Percentiles rank a stretch among this genome's conserved stretches.
Conservation (phyloP, 37 sponge, comb jelly and placozoan genomes). For the Theonella swinhoei region DNA sequence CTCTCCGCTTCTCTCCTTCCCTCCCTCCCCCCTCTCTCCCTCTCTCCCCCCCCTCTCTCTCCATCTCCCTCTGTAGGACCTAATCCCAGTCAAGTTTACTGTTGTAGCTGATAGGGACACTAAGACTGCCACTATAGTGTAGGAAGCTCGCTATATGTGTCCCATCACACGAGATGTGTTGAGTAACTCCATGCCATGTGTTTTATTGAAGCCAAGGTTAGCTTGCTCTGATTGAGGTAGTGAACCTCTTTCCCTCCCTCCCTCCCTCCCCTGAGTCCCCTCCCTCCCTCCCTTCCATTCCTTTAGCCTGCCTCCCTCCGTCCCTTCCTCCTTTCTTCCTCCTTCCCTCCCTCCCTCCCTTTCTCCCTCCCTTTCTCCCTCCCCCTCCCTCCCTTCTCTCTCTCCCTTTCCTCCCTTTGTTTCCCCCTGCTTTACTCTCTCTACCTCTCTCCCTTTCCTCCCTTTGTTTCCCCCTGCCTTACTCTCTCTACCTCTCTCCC, state of each 20-base stretch:
- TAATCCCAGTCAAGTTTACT: conserved; percentile 79
- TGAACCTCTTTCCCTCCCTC: neutral
- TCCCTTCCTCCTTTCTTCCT: neutral
- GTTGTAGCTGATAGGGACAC: conserved; percentile 51
- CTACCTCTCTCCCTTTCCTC: conserved; percentile 13
- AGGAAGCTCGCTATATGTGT: conserved; percentile 82
- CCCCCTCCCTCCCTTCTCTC: neutral
- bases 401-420: neutral
- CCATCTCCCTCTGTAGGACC: conserved; percentile 35
- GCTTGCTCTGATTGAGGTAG: neutral
- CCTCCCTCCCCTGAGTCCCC: neutral
- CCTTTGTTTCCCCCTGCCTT: neutral
- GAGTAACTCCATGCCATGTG: conserved; percentile 87
- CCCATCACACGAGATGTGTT: conserved; percentile 88
- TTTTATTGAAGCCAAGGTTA: conserved; percentile 77
- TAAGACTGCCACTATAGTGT: conserved; percentile 43
- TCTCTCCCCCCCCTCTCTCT: too few species aligned
- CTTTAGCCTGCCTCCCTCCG: neutral
- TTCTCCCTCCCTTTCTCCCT: neutral
- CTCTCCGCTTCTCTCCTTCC: too few species aligned
- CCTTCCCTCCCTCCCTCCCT: neutral
- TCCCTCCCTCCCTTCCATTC: neutral
- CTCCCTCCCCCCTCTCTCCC: too few species aligned
- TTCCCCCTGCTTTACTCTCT: neutral
- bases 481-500: too few species aligned